Base-by-base conservation (phyloP, 2,888 invertebrate species). In the Cosmia trapezina region DNA sequence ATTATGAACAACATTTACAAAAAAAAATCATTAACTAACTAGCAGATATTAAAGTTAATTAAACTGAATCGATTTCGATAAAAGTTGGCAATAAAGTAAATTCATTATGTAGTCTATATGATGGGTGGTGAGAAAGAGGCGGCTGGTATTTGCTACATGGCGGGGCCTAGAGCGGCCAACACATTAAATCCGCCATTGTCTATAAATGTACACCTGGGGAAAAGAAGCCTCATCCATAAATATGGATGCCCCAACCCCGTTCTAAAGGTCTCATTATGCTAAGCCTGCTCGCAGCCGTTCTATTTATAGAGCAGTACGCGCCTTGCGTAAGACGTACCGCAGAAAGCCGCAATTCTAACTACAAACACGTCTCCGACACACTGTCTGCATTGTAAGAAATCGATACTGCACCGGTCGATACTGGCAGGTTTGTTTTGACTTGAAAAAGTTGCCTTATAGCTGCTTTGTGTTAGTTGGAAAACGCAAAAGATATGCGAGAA, bases 321-420 rank as follows among this genome's bases (percentile, higher is more conserved):
- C 51, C 78, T 85, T 85, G 83, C 85, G 80, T 85, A 85, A 85
- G 83, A 70, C 56, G 33, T 56, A 69, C 67, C 33, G 56, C 84
- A 83, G 84, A 84, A 84, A 84, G 84, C 73, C 76, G 79, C 65
- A n/a, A n/a, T 83, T 83, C 77, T 70, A 65, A 84, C 69, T 61
- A 53, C 77, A 69, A 83, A 84, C 84, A 84, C 84, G 84, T 84
- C 76, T 70, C 19, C 75, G 76, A 61, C 81, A 78, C 82, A 75
- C 83, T 70, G 83, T 81, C 81, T 82, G 79, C 81, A 78, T 82
- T 56, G 66, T 79, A 81, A 82, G 83, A 79, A 76, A 82, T 78
- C 74, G 57, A 78, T 78, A 78, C 80, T 70, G 37, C 28, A 28
- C 28, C 3, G 28, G 28, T 28, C 28, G 56, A 77, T 63, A 54